Percentiles rank a stretch among this genome's conserved stretches.
Evolutionary conservation across 2,888 invertebrate species (phyloP).

Genomic region (Pachymerium ferrugineum): DNA sequence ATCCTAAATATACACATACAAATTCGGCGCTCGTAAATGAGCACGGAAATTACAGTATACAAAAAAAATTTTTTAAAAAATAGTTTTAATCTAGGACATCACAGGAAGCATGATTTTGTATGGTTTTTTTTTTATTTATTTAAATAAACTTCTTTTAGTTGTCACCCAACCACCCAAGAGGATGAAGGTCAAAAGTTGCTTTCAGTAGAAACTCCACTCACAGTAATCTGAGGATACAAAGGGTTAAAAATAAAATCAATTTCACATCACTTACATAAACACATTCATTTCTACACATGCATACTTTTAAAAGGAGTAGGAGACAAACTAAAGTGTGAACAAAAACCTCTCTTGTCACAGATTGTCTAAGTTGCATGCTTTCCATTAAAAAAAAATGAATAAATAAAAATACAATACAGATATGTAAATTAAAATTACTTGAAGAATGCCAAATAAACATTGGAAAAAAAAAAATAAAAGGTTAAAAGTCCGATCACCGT

Average conservation of each 20-base stretch:
- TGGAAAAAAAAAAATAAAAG: background rate
- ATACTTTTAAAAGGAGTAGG: too few relatives aligned
- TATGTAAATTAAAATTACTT: background rate
- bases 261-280: too few relatives aligned
- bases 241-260: too few relatives aligned
- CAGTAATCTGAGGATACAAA: slow-evolving; percentile 4
- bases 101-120: background rate
- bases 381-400: background rate
- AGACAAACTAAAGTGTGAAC: too few relatives aligned
- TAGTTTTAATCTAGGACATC: background rate
- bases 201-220: slow-evolving; percentile 11
- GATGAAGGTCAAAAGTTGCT: background rate
- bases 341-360: too few relatives aligned
- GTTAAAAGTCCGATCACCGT: background rate
- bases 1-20: background rate
- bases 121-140: background rate
- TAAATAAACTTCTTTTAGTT: background rate
- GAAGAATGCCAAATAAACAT: background rate
- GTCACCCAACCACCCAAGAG: background rate
- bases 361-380: too few relatives aligned
- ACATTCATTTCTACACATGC: too few relatives aligned
- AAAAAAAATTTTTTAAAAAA: background rate
- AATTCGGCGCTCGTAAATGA: background rate
- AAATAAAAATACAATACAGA: background rate
- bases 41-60: background rate